Evolutionary conservation across 2,888 invertebrate genomes (phyloP).

Genomic region (Eupithecia insigniata): DNA sequence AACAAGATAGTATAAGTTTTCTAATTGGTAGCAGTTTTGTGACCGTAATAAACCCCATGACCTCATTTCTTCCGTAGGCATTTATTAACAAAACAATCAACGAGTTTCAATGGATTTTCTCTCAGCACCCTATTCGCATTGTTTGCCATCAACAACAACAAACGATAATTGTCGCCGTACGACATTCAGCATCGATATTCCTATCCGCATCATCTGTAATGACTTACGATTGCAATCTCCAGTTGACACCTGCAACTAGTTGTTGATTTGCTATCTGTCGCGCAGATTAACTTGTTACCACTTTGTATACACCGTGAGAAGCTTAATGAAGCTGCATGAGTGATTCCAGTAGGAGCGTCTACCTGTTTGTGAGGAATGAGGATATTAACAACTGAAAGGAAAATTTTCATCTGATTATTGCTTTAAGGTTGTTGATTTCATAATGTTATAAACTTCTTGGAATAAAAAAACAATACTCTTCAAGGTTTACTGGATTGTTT

Average conservation of each 20-base stretch:
- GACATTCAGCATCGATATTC: slow-evolving; percentile 34
- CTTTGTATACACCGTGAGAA: slow-evolving; percentile 33
- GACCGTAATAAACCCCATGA: background rate
- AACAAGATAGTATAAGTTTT: background rate
- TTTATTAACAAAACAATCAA: background rate
- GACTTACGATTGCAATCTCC: slow-evolving; percentile 53
- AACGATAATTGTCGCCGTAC: slow-evolving; percentile 13
- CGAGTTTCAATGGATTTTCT: background rate
- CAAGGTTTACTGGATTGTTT: background rate
- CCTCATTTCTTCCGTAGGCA: background rate
- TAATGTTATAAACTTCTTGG: background rate
- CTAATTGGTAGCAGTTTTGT: slow-evolving; percentile 6
- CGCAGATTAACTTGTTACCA: slow-evolving; percentile 41
- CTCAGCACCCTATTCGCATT: slow-evolving; percentile 6
- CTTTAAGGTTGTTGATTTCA: background rate
- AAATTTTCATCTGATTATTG: background rate
- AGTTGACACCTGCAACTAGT: slow-evolving; percentile 47
- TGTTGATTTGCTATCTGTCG: slow-evolving; percentile 40
- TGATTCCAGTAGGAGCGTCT: slow-evolving; percentile 26
- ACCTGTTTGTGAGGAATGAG: slow-evolving; percentile 19
- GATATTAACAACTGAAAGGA: background rate
- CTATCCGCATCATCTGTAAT: slow-evolving; percentile 56
- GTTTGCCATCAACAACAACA: background rate
- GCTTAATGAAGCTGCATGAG: slow-evolving; percentile 34
- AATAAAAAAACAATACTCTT: background rate